These are phyloP conservation scores for Crossocerus cetratus DNA, from an alignment of 2,888 invertebrate genomes.

Conservation along the genomic window DNA sequence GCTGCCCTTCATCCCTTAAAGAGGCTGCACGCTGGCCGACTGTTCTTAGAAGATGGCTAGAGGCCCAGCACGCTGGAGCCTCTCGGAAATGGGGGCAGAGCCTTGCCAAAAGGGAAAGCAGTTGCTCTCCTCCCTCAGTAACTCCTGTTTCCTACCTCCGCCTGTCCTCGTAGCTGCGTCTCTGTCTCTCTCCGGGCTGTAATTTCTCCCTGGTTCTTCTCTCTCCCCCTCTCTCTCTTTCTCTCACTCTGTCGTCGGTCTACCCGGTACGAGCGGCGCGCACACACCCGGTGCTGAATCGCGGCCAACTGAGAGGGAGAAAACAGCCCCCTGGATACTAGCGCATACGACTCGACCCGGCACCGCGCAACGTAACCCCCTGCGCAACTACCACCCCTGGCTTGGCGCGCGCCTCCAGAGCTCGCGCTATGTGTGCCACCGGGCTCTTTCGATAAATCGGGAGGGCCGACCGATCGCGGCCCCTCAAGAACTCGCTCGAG, in stretches of 20 bases:
- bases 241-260: constrained; percentile 11
- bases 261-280: constrained; percentile 55
- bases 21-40: too few relatives aligned
- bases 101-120: neutral
- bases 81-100: too few relatives aligned
- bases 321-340: constrained; percentile 63
- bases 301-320: constrained; percentile 72
- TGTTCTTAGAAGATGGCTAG: too few relatives aligned
- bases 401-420: constrained; percentile 17
- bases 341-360: constrained; percentile 60
- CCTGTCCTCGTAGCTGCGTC: neutral
- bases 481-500: neutral
- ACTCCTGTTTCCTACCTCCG: neutral
- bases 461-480: neutral
- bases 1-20: neutral
- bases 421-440: neutral
- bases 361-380: constrained; percentile 70
- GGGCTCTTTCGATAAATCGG: constrained; percentile 1
- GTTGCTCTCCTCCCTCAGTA: constrained; percentile 13
- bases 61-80: too few relatives aligned
- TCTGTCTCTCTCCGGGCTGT: neutral
- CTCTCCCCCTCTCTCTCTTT: neutral
- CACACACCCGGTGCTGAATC: constrained; percentile 72
- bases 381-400: constrained; percentile 69
- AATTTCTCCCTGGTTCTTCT: neutral